Evolutionary conservation across 2,113 vertebrate genomes (phyloP).

Genomic region (Mustela nigripes): DNA sequence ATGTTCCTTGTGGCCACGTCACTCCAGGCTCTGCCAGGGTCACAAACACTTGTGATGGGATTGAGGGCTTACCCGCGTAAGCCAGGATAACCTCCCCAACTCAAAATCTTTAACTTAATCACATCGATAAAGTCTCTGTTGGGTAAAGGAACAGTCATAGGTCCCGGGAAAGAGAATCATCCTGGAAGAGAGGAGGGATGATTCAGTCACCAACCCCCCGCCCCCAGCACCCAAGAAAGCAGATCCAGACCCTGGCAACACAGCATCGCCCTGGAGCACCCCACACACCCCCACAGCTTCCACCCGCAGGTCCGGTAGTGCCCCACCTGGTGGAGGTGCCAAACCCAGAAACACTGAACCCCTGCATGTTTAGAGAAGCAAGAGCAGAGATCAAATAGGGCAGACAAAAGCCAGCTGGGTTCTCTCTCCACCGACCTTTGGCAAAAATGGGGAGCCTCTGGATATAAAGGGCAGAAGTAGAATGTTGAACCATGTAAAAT

Average conservation of each 20-base stretch:
- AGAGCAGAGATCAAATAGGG: not conserved
- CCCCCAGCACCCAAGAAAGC: not conserved
- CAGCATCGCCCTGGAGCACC: not conserved
- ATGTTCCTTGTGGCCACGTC: not conserved
- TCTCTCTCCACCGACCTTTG: not conserved
- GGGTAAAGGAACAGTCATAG: not conserved
- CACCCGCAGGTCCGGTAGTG: not conserved
- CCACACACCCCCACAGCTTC: not conserved
- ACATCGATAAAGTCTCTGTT: not conserved
- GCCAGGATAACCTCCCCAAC: not conserved
- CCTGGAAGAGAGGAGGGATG: too few relatives aligned
- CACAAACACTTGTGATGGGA: not conserved
- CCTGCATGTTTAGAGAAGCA: not conserved
- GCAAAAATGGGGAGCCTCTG: not conserved
- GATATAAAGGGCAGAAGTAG: fast-evolving
- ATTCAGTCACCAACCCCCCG: not conserved
- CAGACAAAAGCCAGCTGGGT: not conserved
- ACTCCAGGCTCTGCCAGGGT: not conserved
- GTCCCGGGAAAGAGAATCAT: not conserved
- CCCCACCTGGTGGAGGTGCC: not conserved
- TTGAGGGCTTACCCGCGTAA: not conserved
- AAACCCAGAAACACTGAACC: not conserved
- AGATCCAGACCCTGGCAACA: not conserved
- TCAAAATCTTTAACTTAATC: not conserved
- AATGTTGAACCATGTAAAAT: not conserved